phyloP scores from a whole-genome alignment of 2,888 invertebrate genomes.

The Slavum lentiscoides region DNA sequence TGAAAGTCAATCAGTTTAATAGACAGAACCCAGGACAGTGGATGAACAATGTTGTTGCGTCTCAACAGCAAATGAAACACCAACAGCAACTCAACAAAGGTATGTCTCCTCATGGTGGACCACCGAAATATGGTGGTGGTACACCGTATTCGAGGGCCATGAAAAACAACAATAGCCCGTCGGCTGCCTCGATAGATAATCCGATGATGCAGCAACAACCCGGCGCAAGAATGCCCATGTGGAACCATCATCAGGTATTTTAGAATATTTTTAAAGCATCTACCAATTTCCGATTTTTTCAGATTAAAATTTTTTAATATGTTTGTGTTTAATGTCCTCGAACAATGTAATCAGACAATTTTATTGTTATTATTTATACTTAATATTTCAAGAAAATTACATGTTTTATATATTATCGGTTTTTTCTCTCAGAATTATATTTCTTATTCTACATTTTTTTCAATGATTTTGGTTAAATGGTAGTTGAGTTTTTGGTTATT shows the following conservation, averaged over 20 bases:
- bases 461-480: too few species aligned
- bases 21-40: constrained; percentile 81
- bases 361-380: too few species aligned
- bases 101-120: constrained; percentile 58
- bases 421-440: too few species aligned
- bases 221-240: constrained; percentile 55
- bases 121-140: constrained; percentile 59
- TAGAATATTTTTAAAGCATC: too few species aligned
- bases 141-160: constrained; percentile 49
- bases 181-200: constrained; percentile 44
- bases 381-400: too few species aligned
- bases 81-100: constrained; percentile 59
- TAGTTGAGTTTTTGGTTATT: too few species aligned
- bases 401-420: too few species aligned
- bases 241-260: constrained; percentile 55
- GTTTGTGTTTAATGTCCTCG: too few species aligned
- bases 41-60: constrained; percentile 71
- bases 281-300: too few species aligned
- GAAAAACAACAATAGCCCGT: constrained; percentile 50
- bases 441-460: too few species aligned
- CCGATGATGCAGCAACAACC: constrained; percentile 54
- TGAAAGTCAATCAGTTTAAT: constrained; percentile 85
- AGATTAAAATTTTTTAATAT: too few species aligned
- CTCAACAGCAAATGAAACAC: constrained; percentile 61
- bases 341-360: too few species aligned